Evolutionary conservation across 2,797 vertebrate genomes (phyloP), one percentile per base, ranked within the genome.

Genomic region (Sebastes melanostomus): DNA sequence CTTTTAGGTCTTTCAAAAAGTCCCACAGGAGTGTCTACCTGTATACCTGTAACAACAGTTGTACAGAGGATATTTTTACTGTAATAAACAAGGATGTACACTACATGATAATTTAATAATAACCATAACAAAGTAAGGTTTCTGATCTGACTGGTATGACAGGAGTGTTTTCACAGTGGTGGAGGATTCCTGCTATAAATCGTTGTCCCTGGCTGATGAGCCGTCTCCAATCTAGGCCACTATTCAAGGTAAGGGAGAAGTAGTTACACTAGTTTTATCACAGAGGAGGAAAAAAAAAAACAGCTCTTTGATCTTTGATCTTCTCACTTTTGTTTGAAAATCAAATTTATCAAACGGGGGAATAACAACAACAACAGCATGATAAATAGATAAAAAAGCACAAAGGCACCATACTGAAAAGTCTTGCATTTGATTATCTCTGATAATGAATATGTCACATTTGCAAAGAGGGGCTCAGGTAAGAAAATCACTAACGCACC

Each of bases 401-500:
- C 93, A 95, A 94, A 94, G 92, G 93, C 91, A 94, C 91, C 91
- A 76, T 77, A 88, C 86, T 92, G 86, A 89, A 86, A 91, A 93
- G 87, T 88, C 92, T 94, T 94, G 96, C 95, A 96, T 96, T 95
- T 95, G 94, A 96, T 96, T 96, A 96, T 93, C 90, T 92, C 81
- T 75, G 86, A 94, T 96, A 96, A 96, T 96, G 95, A 96, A 95
- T 92, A 91, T 96, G 96, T 96, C 96, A 95, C 95, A 95, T 93
- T 93, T 91, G 89, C 89, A 93, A 91, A 92, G 80, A 91, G 87
- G 89, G 89, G 89, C 92, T 94, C 95, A 96, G 96, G 95, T 96
- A 94, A 94, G 92, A 86, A 89, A 91, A 92, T 81, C 91, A 91
- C 91, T 73, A 69, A 80, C 89, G 85, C 88, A 77, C 92, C 71